Conservation (phyloP, 2,888 invertebrate species). For the Epinotia bilunana region DNA sequence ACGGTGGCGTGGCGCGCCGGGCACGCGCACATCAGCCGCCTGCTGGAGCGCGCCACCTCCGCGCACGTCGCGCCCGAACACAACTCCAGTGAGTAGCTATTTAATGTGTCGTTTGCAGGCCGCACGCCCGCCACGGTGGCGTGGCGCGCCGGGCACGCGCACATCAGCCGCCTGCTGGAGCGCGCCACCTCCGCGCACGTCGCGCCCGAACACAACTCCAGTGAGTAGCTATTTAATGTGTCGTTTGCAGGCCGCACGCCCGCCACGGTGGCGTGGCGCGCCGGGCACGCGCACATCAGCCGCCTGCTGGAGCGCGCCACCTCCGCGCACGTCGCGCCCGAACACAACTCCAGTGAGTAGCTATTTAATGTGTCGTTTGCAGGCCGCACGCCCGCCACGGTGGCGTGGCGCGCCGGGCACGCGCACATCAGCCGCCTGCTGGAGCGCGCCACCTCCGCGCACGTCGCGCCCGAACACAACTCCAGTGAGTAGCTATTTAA, state of each 20-base stretch:
- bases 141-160: slow-evolving; percentile 94
- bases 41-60: slow-evolving; percentile 88
- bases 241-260: slow-evolving; percentile 86
- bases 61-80: slow-evolving; percentile 50
- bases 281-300: slow-evolving; percentile 94
- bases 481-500: slow-evolving; percentile 30
- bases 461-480: slow-evolving; percentile 47
- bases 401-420: slow-evolving; percentile 96
- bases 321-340: slow-evolving; percentile 54
- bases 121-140: slow-evolving; percentile 95
- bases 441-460: slow-evolving; percentile 86
- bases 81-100: slow-evolving; percentile 39
- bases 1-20: slow-evolving; percentile 96
- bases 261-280: slow-evolving; percentile 94
- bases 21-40: slow-evolving; percentile 92
- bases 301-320: slow-evolving; percentile 89
- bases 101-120: slow-evolving; percentile 57
- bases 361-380: not conserved
- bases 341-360: slow-evolving; percentile 43
- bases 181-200: slow-evolving; percentile 81
- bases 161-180: slow-evolving; percentile 91
- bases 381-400: slow-evolving; percentile 91
- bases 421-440: slow-evolving; percentile 91
- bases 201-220: slow-evolving; percentile 45
- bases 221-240: slow-evolving; percentile 5